Evolutionary conservation across 1,140 invertebrate species (phyloP), one percentile per base, ranked within the genome.

Genomic region (Bombus soroeensis): DNA sequence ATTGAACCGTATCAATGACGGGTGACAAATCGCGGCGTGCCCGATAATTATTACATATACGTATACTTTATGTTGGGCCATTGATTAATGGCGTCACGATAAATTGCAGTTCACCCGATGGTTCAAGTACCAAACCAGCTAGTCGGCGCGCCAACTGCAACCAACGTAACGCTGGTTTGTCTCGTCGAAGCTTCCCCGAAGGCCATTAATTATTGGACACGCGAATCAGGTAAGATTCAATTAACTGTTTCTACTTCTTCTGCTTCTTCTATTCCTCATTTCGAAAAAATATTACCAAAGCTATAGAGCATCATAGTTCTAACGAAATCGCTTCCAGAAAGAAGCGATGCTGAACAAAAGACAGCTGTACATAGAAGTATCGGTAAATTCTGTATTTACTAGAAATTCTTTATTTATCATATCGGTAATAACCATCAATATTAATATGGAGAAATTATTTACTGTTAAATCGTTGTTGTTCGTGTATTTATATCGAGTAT

Each of bases 131-230:
- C 97, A 91, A 98, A 98, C 95, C 97, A 98, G 95, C 96, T 98
- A 93, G 97, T 98, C 68, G 98, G 97, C 47, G 97, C 97, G 77
- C 97, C 97, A 77, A 96, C 97, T 84, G 96, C 97, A 87, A 97
- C 97, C 72, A 97, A 98, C 93, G 97, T 98, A 87, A 98, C 97
- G 59, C 96, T 99, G 83, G 97, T 98, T 94, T 99, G 98, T 94
- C 96, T 97, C 92, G 97, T 98, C 43, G 97, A 98, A 94, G 97
- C 97, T 78, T 98, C 97, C 47, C 98, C 98, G 15, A 98, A 97
- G 94, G 97, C 98, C 84, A 97, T 98, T 94, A 98, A 98, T 96
- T 98, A 98, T 93, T 98, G 98, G 98, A 98, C 97, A 74, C 96
- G 97, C 90, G 97, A 98, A 91, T 97, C 97, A 91, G 97, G 97